Conservation (phyloP, 2,113 vertebrate species). For the Amblyornis subalaris region DNA sequence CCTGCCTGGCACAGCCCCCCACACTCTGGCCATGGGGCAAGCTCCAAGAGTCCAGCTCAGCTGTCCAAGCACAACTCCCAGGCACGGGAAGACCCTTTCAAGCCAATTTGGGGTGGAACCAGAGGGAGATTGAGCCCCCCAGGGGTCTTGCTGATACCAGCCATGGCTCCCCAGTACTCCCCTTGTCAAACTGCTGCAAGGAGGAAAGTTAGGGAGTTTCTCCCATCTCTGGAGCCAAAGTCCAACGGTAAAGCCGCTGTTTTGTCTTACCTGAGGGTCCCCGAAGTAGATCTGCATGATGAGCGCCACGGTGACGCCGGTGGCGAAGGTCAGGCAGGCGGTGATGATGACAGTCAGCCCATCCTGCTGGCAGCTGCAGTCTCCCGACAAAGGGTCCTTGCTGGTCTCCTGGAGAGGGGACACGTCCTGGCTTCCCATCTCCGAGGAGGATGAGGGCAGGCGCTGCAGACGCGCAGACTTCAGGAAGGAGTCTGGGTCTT, state of each 20-base stretch:
- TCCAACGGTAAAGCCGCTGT: neutral
- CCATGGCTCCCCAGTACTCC: neutral
- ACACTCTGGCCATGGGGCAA: fast-evolving
- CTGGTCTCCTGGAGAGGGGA: conserved; percentile 88
- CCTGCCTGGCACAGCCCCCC: neutral
- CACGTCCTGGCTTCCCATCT: conserved; percentile 87
- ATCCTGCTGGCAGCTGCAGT: conserved; percentile 90
- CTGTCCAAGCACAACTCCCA: neutral
- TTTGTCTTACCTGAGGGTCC: conserved; percentile 85
- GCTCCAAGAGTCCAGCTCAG: fast-evolving
- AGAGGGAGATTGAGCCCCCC: neutral
- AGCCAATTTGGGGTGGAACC: neutral
- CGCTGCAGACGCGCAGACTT: conserved; percentile 92
- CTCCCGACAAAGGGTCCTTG: conserved; percentile 87
- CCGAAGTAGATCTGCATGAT: conserved; percentile 98
- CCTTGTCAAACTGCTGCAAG: neutral
- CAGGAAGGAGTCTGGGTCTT: conserved; percentile 93
- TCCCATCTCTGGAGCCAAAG: neutral
- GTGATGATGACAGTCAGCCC: conserved; percentile 95
- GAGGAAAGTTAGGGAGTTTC: neutral
- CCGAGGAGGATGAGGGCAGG: conserved; percentile 90
- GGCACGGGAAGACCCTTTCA: neutral
- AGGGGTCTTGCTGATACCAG: neutral
- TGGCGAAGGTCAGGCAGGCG: conserved; percentile 93
- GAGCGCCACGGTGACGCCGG: conserved; percentile 89